Evolutionary conservation across 2,888 invertebrate genomes (phyloP), one percentile per base, ranked within the genome.

Genomic region (Phyllotreta cruciferae): DNA sequence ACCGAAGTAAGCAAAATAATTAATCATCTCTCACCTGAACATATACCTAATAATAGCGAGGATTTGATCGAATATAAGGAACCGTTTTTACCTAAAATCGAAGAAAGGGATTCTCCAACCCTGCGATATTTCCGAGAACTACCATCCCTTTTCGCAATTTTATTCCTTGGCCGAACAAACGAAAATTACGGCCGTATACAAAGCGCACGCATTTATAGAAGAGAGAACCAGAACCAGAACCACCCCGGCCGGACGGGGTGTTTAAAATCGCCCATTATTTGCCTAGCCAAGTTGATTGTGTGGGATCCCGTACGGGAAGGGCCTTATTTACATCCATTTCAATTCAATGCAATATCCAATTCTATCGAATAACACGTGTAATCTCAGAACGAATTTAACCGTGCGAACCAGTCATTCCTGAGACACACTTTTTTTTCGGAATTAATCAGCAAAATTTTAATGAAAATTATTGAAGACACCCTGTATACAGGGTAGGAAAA

Each of bases 311-410:
- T 61, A 68, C 64, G 69, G 68, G 70, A 70, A 68, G 24, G 24
- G 69, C 67, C 64, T 69, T 70, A 70, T 70, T 70, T 70, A 70
- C 70, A 70, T 70, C 68, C 64, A 53, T 38, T 61, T 62, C 62
- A 62, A 53, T 64, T 62, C 66, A 67, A 69, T 70, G 67, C 66
- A 4, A 24, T 24, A n/a, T 24, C 24, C 24, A 4, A 24, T 24
- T 24, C 24, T 24, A 67, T 67, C 66, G 68, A 65, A 68, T 66
- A 70, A 70, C 68, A 63, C 24, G 24, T 69, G 70, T 69, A 70
- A 70, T 70, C 64, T 70, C 64, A 70, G 70, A n/a, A 70, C 63
- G 68, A 68, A 64, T 66, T 63, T 61, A 24, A 24, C 24, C 24
- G 24, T 24, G 24, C 24, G 24, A 24, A 24, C 24, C 2, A 24